Evolutionary conservation across 2,888 invertebrate species (phyloP).

Genomic region (Morpho deidamia): DNA sequence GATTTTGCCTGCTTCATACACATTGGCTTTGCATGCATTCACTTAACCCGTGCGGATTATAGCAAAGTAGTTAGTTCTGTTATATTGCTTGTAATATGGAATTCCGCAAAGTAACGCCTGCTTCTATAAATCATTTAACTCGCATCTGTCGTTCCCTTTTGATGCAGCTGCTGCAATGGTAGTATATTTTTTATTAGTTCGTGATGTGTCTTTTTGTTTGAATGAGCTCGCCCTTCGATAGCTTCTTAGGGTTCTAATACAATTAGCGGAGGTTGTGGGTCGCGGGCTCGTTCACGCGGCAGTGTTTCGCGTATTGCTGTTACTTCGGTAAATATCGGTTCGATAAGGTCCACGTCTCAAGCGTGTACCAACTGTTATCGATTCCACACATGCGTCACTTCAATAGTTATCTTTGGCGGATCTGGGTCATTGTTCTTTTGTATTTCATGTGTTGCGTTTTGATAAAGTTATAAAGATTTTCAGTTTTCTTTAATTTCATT

Average conservation of each 20-base stretch:
- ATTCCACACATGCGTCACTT: conserved; percentile 73
- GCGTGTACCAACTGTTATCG: conserved; percentile 71
- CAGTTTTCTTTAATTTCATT: neutral
- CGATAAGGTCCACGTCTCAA: conserved; percentile 66
- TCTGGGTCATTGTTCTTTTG: conserved; percentile 77
- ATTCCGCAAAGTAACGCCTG: no score
- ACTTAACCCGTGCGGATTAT: no score
- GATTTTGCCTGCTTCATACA: no score
- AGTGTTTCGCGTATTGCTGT: conserved; percentile 59
- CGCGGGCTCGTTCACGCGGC: conserved; percentile 53
- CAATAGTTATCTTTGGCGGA: conserved; percentile 72
- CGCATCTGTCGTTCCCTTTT: conserved; percentile 70
- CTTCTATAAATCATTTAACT: no score
- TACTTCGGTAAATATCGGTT: conserved; percentile 64
- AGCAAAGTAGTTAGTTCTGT: no score
- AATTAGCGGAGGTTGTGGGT: conserved; percentile 40
- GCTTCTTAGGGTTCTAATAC: conserved; percentile 48
- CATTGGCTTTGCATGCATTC: no score
- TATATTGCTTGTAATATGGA: no score
- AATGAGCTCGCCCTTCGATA: conserved; percentile 46
- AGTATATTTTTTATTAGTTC: conserved; percentile 52
- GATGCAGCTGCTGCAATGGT: conserved; percentile 68
- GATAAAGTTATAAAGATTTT: conserved; percentile 23
- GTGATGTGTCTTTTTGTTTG: conserved; percentile 41
- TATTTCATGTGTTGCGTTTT: conserved; percentile 50